Base-by-base conservation (phyloP, 2,113 vertebrate genomes). In the Erpornis zantholeuca region DNA sequence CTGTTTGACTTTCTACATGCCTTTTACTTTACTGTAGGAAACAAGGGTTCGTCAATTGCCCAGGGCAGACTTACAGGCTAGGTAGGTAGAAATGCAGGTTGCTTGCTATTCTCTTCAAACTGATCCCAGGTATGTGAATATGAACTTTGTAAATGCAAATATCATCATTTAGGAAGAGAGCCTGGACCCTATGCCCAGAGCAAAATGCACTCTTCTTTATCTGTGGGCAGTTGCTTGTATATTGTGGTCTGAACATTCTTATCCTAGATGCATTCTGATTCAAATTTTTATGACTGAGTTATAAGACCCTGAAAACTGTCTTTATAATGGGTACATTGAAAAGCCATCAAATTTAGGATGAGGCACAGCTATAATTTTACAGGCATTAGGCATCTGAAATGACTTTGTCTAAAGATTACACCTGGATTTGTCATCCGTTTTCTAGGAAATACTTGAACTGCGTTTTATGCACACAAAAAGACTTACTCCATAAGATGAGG, bases 361-460 rank as follows among this genome's bases (percentile, higher is more conserved):
- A 96, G 86, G 79, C 77, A 97, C 73, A 96, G 69, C 64, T 96
- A 95, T 97, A 96, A 97, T 97, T 98, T 97, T 97, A 92, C 40
- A 97, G 89, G 97, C 81, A 96, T 98, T 98, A 98, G 78, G 77
- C 44, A 86, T 93, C 94, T 97, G 96, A 98, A 98, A 97, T 97
- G 98, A 97, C 79, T 97, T 97, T 96, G 91, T 90, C 90, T 89
- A 92, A 98, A 98, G 94, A 97, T 97, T 96, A 97, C 29, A 50
- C 77, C 97, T 81, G 96, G 97, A 97, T 98, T 98, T 97, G 93
- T 97, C 93, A 80, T 82, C 90, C 5, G 3, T 97, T 98, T 98
- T 96, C 80, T 89, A 94, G 95, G 97, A 97, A 96, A 97, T 97
- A 94, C 95, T 96, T 97, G 90, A 98, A 96, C 96, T 96, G 91